Evolutionary conservation across 1,140 invertebrate genomes (phyloP).

Genomic region (Drosophila orena): DNA sequence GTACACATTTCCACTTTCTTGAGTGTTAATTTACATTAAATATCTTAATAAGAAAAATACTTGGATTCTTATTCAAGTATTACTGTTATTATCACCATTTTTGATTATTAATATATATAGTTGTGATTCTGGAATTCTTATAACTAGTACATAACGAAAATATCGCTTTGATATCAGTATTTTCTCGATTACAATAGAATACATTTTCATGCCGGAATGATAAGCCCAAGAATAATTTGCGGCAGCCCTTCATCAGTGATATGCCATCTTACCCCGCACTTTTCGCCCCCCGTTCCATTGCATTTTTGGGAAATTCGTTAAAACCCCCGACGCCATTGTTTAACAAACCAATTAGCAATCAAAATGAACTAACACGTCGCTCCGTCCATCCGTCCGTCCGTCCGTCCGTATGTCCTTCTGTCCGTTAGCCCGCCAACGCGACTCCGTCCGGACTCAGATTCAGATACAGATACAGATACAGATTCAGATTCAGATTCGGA

Average conservation of each 20-base stretch:
- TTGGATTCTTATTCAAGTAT: too few relatives aligned
- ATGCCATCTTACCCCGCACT: not conserved
- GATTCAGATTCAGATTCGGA: not conserved
- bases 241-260: not conserved
- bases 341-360: conserved; percentile 84
- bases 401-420: not conserved
- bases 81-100: too few relatives aligned
- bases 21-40: too few relatives aligned
- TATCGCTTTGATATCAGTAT: too few relatives aligned
- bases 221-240: not conserved
- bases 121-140: too few relatives aligned
- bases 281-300: conserved; percentile 35
- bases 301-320: conserved; percentile 84
- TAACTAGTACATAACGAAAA: too few relatives aligned
- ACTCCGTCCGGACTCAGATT: conserved; percentile 11
- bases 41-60: too few relatives aligned
- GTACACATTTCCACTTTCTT: too few relatives aligned
- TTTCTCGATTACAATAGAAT: not conserved
- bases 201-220: not conserved
- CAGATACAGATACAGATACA: not conserved
- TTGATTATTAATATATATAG: too few relatives aligned
- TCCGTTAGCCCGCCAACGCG: conserved; percentile 6
- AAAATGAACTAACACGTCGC: conserved; percentile 81
- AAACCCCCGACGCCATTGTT: conserved; percentile 77
- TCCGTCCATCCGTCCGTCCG: conserved; percentile 13